Evolutionary conservation across 2,113 vertebrate genomes (phyloP).

Genomic region (Hemiprocne comata): DNA sequence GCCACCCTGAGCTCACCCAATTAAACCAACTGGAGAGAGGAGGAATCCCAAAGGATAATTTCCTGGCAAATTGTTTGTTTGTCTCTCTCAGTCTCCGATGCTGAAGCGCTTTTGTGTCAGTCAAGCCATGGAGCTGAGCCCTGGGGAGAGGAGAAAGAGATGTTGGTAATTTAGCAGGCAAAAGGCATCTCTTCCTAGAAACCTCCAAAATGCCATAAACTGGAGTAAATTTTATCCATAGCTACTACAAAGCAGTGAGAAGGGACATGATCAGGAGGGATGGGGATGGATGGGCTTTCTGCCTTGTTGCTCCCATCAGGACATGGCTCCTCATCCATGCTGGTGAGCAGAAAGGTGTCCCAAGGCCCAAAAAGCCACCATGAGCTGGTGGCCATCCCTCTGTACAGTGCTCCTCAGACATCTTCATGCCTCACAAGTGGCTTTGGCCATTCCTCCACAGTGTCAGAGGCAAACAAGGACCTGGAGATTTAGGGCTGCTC

Average conservation of each 20-base stretch:
- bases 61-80: background rate
- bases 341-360: too few species aligned
- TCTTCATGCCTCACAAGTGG: background rate
- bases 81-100: background rate
- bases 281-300: background rate
- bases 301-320: background rate
- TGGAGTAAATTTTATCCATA: background rate
- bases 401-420: background rate
- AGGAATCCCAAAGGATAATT: conserved; percentile 37
- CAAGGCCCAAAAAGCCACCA: background rate
- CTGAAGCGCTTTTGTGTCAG: background rate
- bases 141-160: background rate
- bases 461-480: background rate
- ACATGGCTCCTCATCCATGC: background rate
- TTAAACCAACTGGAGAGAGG: background rate
- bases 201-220: background rate
- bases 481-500: background rate
- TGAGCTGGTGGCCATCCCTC: background rate
- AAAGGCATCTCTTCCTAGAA: background rate
- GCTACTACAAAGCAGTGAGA: background rate
- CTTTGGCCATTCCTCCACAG: accelerated
- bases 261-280: background rate
- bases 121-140: background rate
- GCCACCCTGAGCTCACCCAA: conserved; percentile 24
- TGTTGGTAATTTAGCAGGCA: background rate